These are phyloP conservation scores for Lampropteryx suffumata DNA, from an alignment of 2,888 invertebrate species.

Conservation along the genomic window DNA sequence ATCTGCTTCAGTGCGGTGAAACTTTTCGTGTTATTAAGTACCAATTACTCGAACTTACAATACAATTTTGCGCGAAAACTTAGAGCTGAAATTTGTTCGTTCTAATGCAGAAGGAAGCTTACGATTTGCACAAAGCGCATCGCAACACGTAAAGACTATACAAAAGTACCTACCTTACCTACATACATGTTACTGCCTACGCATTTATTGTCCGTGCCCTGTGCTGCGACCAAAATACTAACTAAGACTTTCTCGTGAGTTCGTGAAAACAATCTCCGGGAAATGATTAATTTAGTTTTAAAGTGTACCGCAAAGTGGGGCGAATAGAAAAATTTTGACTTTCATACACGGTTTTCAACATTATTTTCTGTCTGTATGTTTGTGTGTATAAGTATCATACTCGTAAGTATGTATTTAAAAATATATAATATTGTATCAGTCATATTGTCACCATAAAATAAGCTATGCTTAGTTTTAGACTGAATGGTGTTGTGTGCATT, in stretches of 20 bases:
- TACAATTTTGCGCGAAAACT: too few species aligned
- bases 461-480: too few species aligned
- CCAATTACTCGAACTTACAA: too few species aligned
- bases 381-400: too few species aligned
- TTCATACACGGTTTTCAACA: too few species aligned
- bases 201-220: slow-evolving; percentile 6
- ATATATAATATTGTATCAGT: too few species aligned
- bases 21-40: slow-evolving; percentile 4
- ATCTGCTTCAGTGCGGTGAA: neutral
- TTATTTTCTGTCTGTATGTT: too few species aligned
- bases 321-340: too few species aligned
- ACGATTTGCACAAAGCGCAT: slow-evolving; percentile 6
- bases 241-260: slow-evolving; percentile 29
- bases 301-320: slow-evolving; percentile 22
- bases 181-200: neutral
- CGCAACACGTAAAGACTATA: slow-evolving; percentile 13
- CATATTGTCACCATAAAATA: too few species aligned
- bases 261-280: slow-evolving; percentile 21
- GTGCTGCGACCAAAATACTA: slow-evolving; percentile 16
- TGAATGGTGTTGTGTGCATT: too few species aligned
- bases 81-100: too few species aligned
- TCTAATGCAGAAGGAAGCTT: neutral
- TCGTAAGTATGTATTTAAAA: too few species aligned
- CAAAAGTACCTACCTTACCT: slow-evolving; percentile 2
- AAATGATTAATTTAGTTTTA: slow-evolving; percentile 51